Evolutionary conservation across 2,888 invertebrate species (phyloP).

Genomic region (Xestia rhomboidea): DNA sequence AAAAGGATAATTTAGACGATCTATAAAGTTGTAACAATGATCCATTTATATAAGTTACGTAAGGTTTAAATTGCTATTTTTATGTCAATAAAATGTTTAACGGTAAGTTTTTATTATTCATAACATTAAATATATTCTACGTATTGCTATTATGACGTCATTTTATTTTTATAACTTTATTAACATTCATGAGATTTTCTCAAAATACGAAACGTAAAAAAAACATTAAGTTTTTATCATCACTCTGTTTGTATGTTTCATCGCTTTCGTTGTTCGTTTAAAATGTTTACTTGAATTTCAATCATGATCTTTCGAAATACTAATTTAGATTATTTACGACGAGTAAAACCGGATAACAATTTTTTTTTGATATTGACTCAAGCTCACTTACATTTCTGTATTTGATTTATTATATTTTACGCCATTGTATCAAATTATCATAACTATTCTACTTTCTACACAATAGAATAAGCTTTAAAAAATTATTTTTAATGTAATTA

Average conservation of each 20-base stretch:
- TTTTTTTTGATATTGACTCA: background rate
- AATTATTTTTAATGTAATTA: too few relatives aligned
- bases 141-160: slow-evolving; percentile 41
- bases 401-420: background rate
- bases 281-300: background rate
- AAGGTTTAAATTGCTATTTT: slow-evolving; percentile 28
- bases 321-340: background rate
- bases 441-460: background rate
- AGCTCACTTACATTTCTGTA: background rate
- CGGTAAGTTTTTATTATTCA: slow-evolving; percentile 48
- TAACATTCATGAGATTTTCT: slow-evolving; percentile 45
- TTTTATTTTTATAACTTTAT: slow-evolving; percentile 54
- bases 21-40: slow-evolving; percentile 31
- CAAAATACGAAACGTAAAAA: slow-evolving; percentile 43
- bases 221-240: slow-evolving; percentile 28
- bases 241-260: background rate
- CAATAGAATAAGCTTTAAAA: too few relatives aligned
- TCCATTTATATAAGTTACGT: slow-evolving; percentile 25
- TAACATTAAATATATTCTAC: slow-evolving; percentile 44
- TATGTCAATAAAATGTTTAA: slow-evolving; percentile 46
- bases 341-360: background rate
- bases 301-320: background rate
- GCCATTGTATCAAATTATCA: background rate
- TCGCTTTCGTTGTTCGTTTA: slow-evolving; percentile 9
- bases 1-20: background rate